These are phyloP conservation scores for Phortica okadai DNA, from an alignment of 2,888 invertebrate species.

Conservation along the genomic window DNA sequence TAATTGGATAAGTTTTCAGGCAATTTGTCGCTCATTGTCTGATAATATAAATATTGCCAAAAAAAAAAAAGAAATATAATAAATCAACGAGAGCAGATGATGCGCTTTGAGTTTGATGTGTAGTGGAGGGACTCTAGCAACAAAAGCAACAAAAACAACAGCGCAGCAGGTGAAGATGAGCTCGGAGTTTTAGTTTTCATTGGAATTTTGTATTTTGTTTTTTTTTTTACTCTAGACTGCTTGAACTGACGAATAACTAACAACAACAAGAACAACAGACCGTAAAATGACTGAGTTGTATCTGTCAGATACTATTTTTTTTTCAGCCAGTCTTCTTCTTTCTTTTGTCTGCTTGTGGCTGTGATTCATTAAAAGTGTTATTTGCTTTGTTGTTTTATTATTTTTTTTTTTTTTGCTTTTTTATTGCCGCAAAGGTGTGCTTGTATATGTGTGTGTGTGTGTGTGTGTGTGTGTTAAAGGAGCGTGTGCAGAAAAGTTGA, in stretches of 20 bases:
- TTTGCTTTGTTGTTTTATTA: neutral
- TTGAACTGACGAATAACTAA: slow-evolving; percentile 2
- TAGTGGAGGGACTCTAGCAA: neutral
- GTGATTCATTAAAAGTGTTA: slow-evolving; percentile 26
- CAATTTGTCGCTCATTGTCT: neutral
- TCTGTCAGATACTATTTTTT: slow-evolving; percentile 13
- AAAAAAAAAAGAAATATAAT: neutral
- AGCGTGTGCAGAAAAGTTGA: slow-evolving; percentile 24
- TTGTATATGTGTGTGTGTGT: neutral
- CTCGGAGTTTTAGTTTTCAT: slow-evolving; percentile 1
- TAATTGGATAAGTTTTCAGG: neutral
- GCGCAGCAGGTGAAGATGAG: slow-evolving; percentile 16
- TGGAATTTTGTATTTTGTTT: neutral
- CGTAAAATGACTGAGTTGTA: slow-evolving; percentile 3
- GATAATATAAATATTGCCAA: neutral
- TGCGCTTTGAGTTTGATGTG: too few relatives aligned
- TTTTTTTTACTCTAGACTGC: neutral
- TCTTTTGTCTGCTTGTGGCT: neutral
- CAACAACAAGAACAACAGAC: neutral
- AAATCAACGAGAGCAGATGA: neutral
- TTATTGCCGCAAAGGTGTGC: neutral
- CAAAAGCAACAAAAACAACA: neutral
- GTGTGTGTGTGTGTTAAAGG: slow-evolving; percentile 52
- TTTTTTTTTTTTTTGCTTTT: slow-evolving; percentile 5
- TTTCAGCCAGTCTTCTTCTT: neutral